Conservation (phyloP, 2,888 invertebrate species). For the Timema cristinae region DNA sequence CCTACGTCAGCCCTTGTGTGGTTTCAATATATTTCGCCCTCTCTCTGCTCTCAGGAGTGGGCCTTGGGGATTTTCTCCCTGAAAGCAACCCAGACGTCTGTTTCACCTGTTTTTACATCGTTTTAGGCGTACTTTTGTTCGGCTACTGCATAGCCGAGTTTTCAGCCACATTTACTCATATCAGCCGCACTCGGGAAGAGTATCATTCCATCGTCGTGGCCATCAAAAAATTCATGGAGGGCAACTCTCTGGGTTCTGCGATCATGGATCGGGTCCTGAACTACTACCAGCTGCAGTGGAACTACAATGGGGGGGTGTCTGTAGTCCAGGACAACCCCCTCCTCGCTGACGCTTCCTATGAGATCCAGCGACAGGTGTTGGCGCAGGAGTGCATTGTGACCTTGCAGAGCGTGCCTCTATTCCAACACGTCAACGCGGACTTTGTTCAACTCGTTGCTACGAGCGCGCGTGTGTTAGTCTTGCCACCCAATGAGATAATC, state of each 20-base stretch:
- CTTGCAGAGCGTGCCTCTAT: too few species aligned
- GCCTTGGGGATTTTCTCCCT: constrained; percentile 47
- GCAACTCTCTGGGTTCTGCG: constrained; percentile 47
- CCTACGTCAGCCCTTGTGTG: constrained; percentile 40
- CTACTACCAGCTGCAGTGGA: constrained; percentile 23
- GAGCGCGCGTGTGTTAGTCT: too few species aligned
- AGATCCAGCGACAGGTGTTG: constrained; percentile 48
- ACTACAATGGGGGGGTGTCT: constrained; percentile 14
- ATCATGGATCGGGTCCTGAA: constrained; percentile 14
- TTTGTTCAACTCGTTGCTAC: too few species aligned
- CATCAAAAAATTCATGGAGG: constrained; percentile 50
- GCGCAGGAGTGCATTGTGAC: constrained; percentile 45
- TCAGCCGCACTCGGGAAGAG: constrained; percentile 42
- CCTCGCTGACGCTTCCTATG: constrained; percentile 41
- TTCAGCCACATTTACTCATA: constrained; percentile 50
- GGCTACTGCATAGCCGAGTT: constrained; percentile 53
- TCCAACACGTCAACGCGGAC: too few species aligned
- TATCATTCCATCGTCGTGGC: constrained; percentile 51
- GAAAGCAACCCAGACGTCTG: too few species aligned
- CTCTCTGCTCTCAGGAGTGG: constrained; percentile 47
- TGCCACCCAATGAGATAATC: too few species aligned
- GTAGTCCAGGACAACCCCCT: constrained; percentile 20
- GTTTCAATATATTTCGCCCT: constrained; percentile 51
- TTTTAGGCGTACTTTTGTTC: constrained; percentile 5
- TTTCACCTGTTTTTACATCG: too few species aligned